Evolutionary conservation across 2,888 invertebrate species (phyloP), one percentile per base, ranked within the genome.

Genomic region (Catotricha subobsoleta): DNA sequence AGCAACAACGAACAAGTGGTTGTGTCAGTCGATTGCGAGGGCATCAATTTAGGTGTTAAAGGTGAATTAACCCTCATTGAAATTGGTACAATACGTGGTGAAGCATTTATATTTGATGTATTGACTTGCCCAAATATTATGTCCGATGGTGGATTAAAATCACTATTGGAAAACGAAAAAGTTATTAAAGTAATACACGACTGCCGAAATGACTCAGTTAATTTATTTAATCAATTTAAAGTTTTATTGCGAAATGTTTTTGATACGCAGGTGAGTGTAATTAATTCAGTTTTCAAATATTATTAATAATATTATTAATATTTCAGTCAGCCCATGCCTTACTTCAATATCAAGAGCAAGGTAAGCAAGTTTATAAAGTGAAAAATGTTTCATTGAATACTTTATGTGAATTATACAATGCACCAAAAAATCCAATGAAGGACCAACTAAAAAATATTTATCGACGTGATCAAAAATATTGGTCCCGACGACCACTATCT

Each of bases 361-460:
- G 80, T 45, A 81, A 86, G 52, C 90, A 92, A 27, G 86, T 92
- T 39, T 87, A 91, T 58, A 94, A 94, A 67, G 87, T 90, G 40
- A 91, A 92, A 65, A 87, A 87, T 58, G 77, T 91, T 37, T 87
- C 88, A 50, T 67, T 94, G 43, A 88, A 90, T 66, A 83, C 90
- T 41, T 67, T 95, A 41, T 92, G 92, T 62, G 83, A 90, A 61
- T 69, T 79, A 47, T 88, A 91, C 59, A 81, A 80, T 54, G 86
- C 86, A 37, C 81, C 86, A 0, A 71, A 77, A 54, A 92, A 91
- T 64, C 86, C 88, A 1, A 76, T 90, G 64, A 94, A 90, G 58
- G 90, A 91, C 57, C 86, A 87, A 56, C 60, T 86, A 43, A 86
- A 86, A 61, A 80, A 80, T 63, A 77, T 87, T 30, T 87, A 87